Conservation (phyloP, 2,888 invertebrate species). For the Elegia similella region DNA sequence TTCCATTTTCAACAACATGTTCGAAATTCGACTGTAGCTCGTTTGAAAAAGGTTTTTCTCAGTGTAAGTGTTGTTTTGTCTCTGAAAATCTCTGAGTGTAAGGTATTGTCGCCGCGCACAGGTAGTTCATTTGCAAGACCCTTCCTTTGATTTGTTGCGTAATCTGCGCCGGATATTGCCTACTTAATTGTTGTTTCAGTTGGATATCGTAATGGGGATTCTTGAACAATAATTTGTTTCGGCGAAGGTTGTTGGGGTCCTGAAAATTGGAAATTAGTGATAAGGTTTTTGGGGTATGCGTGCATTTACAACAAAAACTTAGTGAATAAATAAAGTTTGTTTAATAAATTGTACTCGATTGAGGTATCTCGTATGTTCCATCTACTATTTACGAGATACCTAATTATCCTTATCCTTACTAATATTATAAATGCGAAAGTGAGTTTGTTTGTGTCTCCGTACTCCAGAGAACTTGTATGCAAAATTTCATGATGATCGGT, state of each 20-base stretch:
- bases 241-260: not conserved
- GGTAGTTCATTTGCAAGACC: conserved; percentile 35
- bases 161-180: conserved; percentile 54
- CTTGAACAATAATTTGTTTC: conserved; percentile 14
- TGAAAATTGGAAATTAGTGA: conserved; percentile 2
- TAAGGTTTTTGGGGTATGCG: not conserved
- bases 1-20: conserved; percentile 25
- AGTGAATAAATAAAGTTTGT: too few species aligned
- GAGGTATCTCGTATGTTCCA: too few species aligned
- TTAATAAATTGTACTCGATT: too few species aligned
- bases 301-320: too few species aligned
- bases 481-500: too few species aligned
- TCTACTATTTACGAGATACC: too few species aligned
- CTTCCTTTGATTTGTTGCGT: conserved; percentile 64
- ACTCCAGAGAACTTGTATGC: too few species aligned
- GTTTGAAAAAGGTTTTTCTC: conserved; percentile 5
- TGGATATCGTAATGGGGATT: conserved; percentile 31
- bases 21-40: conserved; percentile 15
- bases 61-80: conserved; percentile 2
- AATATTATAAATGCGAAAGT: too few species aligned
- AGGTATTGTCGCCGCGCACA: conserved; percentile 61
- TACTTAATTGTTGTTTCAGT: conserved; percentile 47
- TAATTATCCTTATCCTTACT: too few species aligned
- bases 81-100: conserved; percentile 38
- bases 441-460: too few species aligned